Conservation (phyloP, 2,113 vertebrate species). For the Saccopteryx leptura region DNA sequence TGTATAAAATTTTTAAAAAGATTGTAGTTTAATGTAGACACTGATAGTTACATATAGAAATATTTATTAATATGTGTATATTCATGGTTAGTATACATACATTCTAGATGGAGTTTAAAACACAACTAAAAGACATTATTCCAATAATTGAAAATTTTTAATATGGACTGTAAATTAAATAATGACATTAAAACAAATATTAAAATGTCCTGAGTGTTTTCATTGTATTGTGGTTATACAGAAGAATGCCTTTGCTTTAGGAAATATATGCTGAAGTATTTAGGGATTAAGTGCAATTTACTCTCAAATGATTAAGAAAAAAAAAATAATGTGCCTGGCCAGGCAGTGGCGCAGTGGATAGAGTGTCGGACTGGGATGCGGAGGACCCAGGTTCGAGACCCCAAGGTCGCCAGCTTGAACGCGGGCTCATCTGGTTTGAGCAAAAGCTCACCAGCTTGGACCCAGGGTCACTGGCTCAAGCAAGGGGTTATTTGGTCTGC, state of each 20-base stretch:
- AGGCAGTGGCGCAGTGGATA: no score
- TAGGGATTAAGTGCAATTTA: background rate
- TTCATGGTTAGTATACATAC: background rate
- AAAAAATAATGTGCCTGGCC: background rate
- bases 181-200: background rate
- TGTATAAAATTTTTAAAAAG: no score
- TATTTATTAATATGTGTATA: background rate
- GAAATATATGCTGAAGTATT: constrained; percentile 17
- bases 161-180: background rate
- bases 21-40: background rate
- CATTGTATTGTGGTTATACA: constrained; percentile 9
- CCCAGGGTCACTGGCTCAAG: no score
- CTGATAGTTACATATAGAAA: background rate
- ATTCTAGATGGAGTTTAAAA: constrained; percentile 18
- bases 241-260: constrained; percentile 21
- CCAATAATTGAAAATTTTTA: constrained; percentile 20
- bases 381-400: no score
- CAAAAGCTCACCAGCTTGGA: no score
- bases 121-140: background rate
- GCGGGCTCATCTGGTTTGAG: no score
- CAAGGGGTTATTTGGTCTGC: no score
- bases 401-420: no score
- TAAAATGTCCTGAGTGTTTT: background rate
- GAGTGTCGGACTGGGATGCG: no score
- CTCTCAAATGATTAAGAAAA: constrained; percentile 36